Evolutionary conservation across 2,888 invertebrate species (phyloP), one percentile per base, ranked within the genome.

Genomic region (Dryomyza anilis): DNA sequence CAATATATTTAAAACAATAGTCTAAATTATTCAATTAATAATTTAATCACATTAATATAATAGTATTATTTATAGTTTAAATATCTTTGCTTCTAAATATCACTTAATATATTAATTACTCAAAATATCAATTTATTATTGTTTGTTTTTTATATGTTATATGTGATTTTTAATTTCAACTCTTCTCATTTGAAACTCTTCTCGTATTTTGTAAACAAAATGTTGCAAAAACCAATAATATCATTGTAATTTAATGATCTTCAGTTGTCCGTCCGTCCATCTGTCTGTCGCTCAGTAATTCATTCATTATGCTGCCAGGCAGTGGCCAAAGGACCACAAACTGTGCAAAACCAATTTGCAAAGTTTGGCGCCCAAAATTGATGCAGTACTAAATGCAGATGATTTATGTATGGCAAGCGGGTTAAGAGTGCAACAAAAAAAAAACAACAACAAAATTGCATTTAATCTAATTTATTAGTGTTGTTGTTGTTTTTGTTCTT

Each of bases 311-410:
- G n/a, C n/a, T n/a, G n/a, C 43, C n/a, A 14, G 60, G 33, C 53
- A 60, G 55, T 66, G 59, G 59, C 66, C n/a, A n/a, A n/a, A 39
- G 52, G 72, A 71, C 71, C 72, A 65, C 72, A 68, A 70, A 68
- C 71, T 70, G 72, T 70, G 72, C n/a, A 71, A 70, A 71, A 68
- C 63, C 67, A 72, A 71, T 71, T 71, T 71, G 64, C 60, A 14
- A 46, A 45, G 14, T n/a, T 39, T 30, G n/a, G n/a, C 16, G 2
- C n/a, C 52, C n/a, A 39, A 55, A 56, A 55, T 43, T 3, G 12
- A 39, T 39, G 39, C 14, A 39, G n/a, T 39, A 39, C 14, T 25
- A 50, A 50, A 21, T 6, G 12, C 5, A 50, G 48, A 50, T n/a
- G 39, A 39, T 39, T 39, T 39, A 39, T 39, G 39, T 39, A n/a